Base-by-base conservation (phyloP, 2,113 vertebrate genomes). In the Taurulus bubalis region DNA sequence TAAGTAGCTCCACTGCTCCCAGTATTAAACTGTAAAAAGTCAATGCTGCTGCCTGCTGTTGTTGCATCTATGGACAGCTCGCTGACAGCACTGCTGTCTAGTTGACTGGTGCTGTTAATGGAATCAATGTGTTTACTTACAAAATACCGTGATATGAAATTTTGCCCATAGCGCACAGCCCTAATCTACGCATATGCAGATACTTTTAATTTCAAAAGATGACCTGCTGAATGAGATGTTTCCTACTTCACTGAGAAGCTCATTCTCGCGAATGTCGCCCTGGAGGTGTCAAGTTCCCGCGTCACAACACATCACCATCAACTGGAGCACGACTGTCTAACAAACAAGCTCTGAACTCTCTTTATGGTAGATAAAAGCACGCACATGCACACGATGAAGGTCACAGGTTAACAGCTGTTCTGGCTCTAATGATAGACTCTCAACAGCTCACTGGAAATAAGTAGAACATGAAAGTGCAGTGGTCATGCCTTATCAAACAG, bases 181-280 rank as follows among this genome's bases (percentile, higher is more conserved):
- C n/a, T n/a, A n/a, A n/a, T n/a, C n/a, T n/a, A n/a, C 59, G 28
- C 59, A 62, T 34, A 49, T 47, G 56, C 40, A 62, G 24, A 49
- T 74, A 34, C 49, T 62, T 45, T 74, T 11, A 42, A 74, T 74
- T 49, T 49, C 18, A 45, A 47, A 73, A 45, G 36, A 45, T 45
- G 55, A 28, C 45, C 40, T 47, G 36, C 18, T 45, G 55, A 45
- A n/a, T 59, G 20, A 59, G 26, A 60, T 16, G 3, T n/a, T 11
- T 60, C 18, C 38, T 5, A 22, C 26, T 59, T 58, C 16, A 59
- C 36, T 59, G 24, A 28, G 59, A 9, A 16, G 26, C 45, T 55
- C 26, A 22, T 47, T 47, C 26, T 30, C 16, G 3, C 28, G 2
- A 12, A 18, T 55, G 68, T 42, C 26, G 68, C 34, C 51, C 32